Evolutionary conservation across 53 echinoderm and acorn worm genomes (phyloP), one percentile per base, ranked within the genome.

Genomic region (Paracentrotus lividus): DNA sequence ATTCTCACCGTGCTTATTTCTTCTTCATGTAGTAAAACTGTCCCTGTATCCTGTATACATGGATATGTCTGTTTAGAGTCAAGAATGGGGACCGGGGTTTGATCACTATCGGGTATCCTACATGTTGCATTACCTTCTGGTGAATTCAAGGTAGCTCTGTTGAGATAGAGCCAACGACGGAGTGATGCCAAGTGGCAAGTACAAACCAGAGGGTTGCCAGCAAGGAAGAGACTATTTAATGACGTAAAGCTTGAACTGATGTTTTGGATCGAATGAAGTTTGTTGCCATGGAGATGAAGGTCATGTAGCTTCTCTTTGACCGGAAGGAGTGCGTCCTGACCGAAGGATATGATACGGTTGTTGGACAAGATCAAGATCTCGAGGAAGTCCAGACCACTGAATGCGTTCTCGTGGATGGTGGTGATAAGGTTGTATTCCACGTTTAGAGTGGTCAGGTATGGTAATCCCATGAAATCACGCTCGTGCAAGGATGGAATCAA

Each of bases 361-460:
- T 92, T 92, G 2, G 95, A 93, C 32, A 95, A 49, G 42, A 92
- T 67, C 32, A 97, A 64, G 23, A 81, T 85, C 49, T 85, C 42
- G 29, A 97, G 51, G 9, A 60, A 64, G 13, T 9, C 10, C 49
- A 95, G 21, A 36, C 42, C 29, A 29, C 57, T 42, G 69, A 95
- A 85, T 49, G 94, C 91, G 14, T 75, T 51, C n/a, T 84, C 72
- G 32, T 94, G 88, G 21, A 97, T 29, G 27, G 38, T 27, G 0
- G 27, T 14, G 26, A 97, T 91, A 3, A 52, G 58, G 65, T 97
- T 97, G 31, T 94, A 75, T 47, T 92, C 88, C 9, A 96, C 14
- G 53, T 97, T 94, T 2, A 97, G 65, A 60, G 94, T 94, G 6
- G n/a, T 42, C 6, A 97, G 72, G 24, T 61, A 68, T 4, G 95